Evolutionary conservation across 2,113 vertebrate species (phyloP), one percentile per base, ranked within the genome.

Genomic region (Redunca redunca): DNA sequence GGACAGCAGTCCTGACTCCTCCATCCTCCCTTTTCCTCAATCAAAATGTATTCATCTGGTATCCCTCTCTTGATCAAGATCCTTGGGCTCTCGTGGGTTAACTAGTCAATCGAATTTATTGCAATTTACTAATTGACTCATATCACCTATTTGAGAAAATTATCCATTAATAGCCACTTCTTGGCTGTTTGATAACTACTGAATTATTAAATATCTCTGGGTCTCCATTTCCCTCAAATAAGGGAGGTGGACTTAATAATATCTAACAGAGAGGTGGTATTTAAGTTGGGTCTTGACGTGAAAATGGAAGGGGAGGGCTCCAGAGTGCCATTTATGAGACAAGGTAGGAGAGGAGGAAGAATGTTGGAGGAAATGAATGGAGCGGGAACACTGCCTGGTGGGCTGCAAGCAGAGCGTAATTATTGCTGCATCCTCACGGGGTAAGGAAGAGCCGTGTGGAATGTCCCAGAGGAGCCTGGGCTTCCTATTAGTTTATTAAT

Each of bases 401-500:
- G 77, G 43, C 43, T 25, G 17, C 82, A 71, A 80, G 87, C 91
- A n/a, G 87, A 46, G 71, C 52, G 0, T 46, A 57, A 86, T 95
- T 62, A 90, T 58, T 40, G 74, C 80, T 19, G 46, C 46, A 14
- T 50, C 90, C 93, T 91, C 23, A 1, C 14, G 74, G 64, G 92
- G 21, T 36, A 60, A 60, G 82, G 90, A 74, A 77, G 94, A 89
- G 85, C 85, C 64, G 3, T 10, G 30, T 52, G n/a, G 26, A 64
- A 28, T 14, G 53, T 87, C 83, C 92, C 92, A 50, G 28, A 89
- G 96, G 84, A 84, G 36, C 82, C 60, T 23, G 40, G 87, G 40
- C 83, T 96, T 90, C 90, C 94, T 74, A 11, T 46, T n/a, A 80
- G 95, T 93, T 93, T 94, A 90, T 95, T 94, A 83, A 92, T 96